Conservation (phyloP, 2,113 vertebrate species). For the Apodemus speciosus region DNA sequence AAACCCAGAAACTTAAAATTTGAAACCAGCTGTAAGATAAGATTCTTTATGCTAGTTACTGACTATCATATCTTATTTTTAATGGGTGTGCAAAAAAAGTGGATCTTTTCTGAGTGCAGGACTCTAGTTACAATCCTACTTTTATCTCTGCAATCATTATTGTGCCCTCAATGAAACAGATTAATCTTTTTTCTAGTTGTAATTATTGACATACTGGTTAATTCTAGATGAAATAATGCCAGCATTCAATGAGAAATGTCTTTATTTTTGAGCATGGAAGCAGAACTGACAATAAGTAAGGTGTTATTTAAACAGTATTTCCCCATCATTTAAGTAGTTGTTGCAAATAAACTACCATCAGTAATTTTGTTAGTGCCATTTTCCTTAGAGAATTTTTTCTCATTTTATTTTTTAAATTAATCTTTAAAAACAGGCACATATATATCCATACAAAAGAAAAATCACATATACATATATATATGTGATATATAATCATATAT, state of each 20-base stretch:
- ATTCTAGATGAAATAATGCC: conserved; percentile 60
- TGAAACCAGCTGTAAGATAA: background rate
- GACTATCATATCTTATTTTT: background rate
- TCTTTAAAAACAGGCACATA: background rate
- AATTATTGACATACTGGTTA: conserved; percentile 24
- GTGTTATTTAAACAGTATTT: conserved; percentile 32
- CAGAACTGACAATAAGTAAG: background rate
- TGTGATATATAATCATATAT: too few species aligned
- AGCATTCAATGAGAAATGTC: background rate
- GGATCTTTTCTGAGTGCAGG: background rate
- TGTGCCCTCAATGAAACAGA: background rate
- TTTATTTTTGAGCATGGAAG: conserved; percentile 47
- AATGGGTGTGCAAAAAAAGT: background rate
- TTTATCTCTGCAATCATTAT: background rate
- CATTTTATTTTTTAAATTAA: background rate
- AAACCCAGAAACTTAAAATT: background rate
- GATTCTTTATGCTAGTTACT: background rate
- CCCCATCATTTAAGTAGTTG: conserved; percentile 28
- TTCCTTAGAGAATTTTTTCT: conserved; percentile 4
- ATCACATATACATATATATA: background rate
- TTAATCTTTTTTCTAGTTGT: conserved; percentile 5
- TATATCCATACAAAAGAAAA: background rate
- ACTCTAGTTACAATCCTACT: background rate
- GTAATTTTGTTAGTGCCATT: conserved; percentile 29
- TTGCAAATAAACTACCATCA: conserved; percentile 58